Evolutionary conservation across 2,797 vertebrate genomes (phyloP), one percentile per base, ranked within the genome.

Genomic region (Aplochiton taeniatus): DNA sequence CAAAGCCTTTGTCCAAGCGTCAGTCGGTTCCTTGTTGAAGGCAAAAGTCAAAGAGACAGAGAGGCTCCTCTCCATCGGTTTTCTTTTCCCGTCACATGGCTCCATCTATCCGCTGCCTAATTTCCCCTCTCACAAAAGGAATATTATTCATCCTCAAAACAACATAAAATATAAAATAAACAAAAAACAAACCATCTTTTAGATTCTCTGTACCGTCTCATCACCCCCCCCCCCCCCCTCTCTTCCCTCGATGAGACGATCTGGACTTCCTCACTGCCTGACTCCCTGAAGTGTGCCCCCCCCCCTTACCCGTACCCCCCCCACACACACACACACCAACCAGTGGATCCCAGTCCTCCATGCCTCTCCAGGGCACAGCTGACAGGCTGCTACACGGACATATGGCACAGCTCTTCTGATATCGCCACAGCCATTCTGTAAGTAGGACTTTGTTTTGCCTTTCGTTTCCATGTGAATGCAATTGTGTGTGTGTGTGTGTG

Each of bases 351-450:
- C 68, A 51, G 85, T 6, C 6, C 83, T 74, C 73, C 9, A 75
- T 68, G 78, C 78, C 81, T 52, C 63, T 54, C 14, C 20, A 62
- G 48, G 60, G 48, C 20, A 8, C 10, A 31, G 79, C 79, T 81
- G 85, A 85, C 76, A 83, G 79, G 82, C 83, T 57, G 64, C 84
- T 72, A 76, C 83, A 72, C 71, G 58, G 67, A 76, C 73, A 69
- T 51, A 90, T 89, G 88, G 83, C 83, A 75, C 73, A 60, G 69
- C 52, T 61, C 84, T 79, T 85, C 83, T 89, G 88, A 91, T 83
- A 77, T 83, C 76, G 68, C 86, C 89, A 81, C 84, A 87, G 87
- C 91, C 82, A 88, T 87, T 91, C 90, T 89, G 91, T 93, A 85
- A 93, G 91, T 92, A 88, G 61, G 72, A 75, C 76, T 74, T 52